phyloP scores from a whole-genome alignment of 2,797 vertebrate species.

The Mormyrus hasselquistii region DNA sequence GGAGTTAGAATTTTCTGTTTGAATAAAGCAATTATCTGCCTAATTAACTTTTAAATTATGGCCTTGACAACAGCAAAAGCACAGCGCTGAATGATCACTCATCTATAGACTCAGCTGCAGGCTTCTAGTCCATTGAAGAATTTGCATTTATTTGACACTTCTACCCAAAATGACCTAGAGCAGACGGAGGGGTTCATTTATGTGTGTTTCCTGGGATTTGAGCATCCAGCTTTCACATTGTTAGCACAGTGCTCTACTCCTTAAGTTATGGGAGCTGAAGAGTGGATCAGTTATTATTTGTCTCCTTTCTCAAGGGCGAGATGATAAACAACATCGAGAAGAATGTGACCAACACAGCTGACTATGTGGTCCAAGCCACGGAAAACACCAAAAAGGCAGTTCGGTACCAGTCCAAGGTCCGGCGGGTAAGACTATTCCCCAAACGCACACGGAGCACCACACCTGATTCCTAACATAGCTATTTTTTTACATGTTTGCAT shows the following conservation, averaged over 20 bases:
- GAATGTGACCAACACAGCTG: constrained; percentile 77
- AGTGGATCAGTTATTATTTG: neutral
- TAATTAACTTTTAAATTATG: neutral
- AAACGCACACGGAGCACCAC: neutral
- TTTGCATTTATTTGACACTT: neutral
- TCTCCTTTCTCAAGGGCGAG: constrained; percentile 69
- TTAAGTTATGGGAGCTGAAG: neutral
- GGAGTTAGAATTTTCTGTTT: neutral
- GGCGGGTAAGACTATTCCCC: constrained; percentile 67
- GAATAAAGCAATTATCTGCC: neutral
- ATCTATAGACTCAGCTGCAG: neutral
- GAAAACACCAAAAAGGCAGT: constrained; percentile 90
- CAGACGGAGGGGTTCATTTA: neutral
- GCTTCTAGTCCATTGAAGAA: neutral
- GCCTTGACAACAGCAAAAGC: neutral
- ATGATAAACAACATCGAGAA: constrained; percentile 96
- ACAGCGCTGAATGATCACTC: neutral
- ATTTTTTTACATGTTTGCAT: neutral
- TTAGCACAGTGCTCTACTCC: neutral
- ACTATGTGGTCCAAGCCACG: constrained; percentile 82
- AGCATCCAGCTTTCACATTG: neutral
- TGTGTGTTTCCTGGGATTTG: neutral
- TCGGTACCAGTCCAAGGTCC: constrained; percentile 82
- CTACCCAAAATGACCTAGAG: neutral
- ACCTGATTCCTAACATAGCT: neutral